Evolutionary conservation across 2,888 invertebrate species (phyloP), one percentile per base, ranked within the genome.

Genomic region (Blastobasis adustella): DNA sequence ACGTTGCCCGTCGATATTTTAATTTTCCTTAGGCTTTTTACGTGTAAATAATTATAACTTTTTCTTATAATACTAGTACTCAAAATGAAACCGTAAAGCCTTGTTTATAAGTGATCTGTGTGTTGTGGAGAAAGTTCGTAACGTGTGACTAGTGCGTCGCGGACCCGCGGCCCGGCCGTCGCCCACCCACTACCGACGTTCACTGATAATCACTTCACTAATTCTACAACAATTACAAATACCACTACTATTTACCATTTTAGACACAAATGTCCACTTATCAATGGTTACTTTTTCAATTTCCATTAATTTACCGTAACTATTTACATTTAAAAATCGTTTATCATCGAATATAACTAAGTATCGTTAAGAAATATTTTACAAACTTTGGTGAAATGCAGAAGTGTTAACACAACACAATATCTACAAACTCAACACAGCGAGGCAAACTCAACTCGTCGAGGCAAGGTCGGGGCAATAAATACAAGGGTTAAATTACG

Each of bases 351-450:
- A 81, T 85, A 79, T 81, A 67, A 74, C 82, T 87, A 42, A n/a
- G 8, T 42, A 86, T 79, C 67, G 83, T 78, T 85, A 86, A 73
- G 83, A 84, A 81, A 82, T 86, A 86, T 85, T 83, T 86, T 87
- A 88, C 87, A 88, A 86, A 88, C 87, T 88, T 88, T 88, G 87
- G 87, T 88, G 86, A 84, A 78, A 83, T 79, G 83, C 82, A 82
- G 75, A 79, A 80, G 77, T 82, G 73, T 72, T 78, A 73, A 82
- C 78, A 81, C 79, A 80, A 76, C 70, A 73, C 74, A 73, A 70
- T 78, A 81, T 79, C 79, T 79, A 81, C 77, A 79, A 66, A 54
- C 70, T 65, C 62, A 65, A 58, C 51, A 49, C 7, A 48, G 23
- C 23, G 23, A 23, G 23, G 23, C 23, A 23, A 23, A 23, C 23